Percentiles rank a stretch among this genome's conserved stretches.
These are phyloP conservation scores for Selene dorsalis DNA, from an alignment of 2,797 vertebrate genomes.

Conservation along the genomic window DNA sequence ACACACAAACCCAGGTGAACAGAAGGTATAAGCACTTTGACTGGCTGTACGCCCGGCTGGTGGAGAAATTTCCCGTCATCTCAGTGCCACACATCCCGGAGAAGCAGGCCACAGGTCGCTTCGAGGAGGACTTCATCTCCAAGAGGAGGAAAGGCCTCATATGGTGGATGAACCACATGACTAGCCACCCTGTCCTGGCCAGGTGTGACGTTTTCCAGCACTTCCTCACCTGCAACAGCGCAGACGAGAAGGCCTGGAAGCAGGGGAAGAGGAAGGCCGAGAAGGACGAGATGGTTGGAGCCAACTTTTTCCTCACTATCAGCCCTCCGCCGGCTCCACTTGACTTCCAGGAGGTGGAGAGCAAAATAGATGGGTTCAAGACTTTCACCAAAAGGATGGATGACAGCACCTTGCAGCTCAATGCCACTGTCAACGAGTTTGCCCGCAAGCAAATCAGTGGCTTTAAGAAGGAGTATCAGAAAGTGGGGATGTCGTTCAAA, in stretches of 20 bases:
- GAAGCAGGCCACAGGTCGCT: slow-evolving; percentile 98
- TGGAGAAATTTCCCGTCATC: slow-evolving; percentile 97
- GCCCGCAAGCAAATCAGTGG: slow-evolving; percentile 96
- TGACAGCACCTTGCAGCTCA: slow-evolving; percentile 93
- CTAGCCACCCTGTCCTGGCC: slow-evolving; percentile 94
- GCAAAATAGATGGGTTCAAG: slow-evolving; percentile 95
- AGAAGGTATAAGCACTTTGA: slow-evolving; percentile 99
- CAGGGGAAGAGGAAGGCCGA: slow-evolving; percentile 97
- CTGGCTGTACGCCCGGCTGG: slow-evolving; percentile 94
- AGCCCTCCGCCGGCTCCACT: slow-evolving; percentile 87
- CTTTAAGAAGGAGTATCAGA: slow-evolving; percentile 99
- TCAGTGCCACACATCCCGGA: slow-evolving; percentile 97
- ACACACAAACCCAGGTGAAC: slow-evolving; percentile 92
- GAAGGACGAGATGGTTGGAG: slow-evolving; percentile 98
- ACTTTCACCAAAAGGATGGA: slow-evolving; percentile 97
- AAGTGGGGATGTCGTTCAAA: slow-evolving; percentile 94
- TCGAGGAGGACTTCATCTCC: slow-evolving; percentile 99
- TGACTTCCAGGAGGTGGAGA: slow-evolving; percentile 96
- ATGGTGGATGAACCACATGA: slow-evolving; percentile 99
- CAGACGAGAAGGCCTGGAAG: slow-evolving; percentile 97
- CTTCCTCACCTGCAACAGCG: slow-evolving; percentile 94
- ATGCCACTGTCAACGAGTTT: slow-evolving; percentile 91
- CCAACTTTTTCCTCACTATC: slow-evolving; percentile 97
- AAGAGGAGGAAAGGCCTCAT: slow-evolving; percentile 95
- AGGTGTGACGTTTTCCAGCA: slow-evolving; percentile 97